A percentile compares a stretch with the other conserved stretches of the same genome.
Evolutionary conservation across 2,113 vertebrate genomes (phyloP).

Genomic region (Oplegnathus fasciatus): DNA sequence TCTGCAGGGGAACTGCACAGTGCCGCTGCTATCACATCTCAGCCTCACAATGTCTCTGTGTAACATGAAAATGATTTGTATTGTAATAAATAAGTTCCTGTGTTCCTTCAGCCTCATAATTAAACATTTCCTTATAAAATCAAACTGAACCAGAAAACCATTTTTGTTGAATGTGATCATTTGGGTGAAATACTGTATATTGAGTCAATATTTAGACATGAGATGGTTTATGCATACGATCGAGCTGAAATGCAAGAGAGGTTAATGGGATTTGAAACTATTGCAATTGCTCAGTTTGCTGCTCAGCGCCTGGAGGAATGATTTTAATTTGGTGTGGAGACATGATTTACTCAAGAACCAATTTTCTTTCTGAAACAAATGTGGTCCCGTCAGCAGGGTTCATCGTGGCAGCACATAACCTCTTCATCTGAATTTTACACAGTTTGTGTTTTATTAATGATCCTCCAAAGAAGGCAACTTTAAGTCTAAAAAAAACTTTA

Average conservation of each 20-base stretch:
- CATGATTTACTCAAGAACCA: slow-evolving; percentile 38
- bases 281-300: slow-evolving; percentile 36
- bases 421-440: slow-evolving; percentile 17
- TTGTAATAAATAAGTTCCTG: not conserved
- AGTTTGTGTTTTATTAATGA: not conserved
- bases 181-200: not conserved
- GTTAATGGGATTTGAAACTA: slow-evolving; percentile 47
- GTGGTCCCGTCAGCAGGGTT: slow-evolving; percentile 24
- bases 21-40: not conserved
- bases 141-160: not conserved
- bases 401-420: slow-evolving; percentile 10
- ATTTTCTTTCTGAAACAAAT: slow-evolving; percentile 38
- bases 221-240: slow-evolving; percentile 34
- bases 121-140: not conserved
- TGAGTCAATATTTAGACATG: slow-evolving; percentile 38
- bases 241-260: not conserved
- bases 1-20: not conserved
- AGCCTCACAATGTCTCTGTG: not conserved
- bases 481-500: not conserved
- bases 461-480: not conserved
- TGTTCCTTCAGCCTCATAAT: not conserved
- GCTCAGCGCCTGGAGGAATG: slow-evolving; percentile 6
- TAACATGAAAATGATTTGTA: not conserved
- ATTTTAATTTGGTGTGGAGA: slow-evolving; percentile 35
- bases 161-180: slow-evolving; percentile 9